Percentiles rank a stretch among this genome's conserved stretches.
These are phyloP conservation scores for Saimiri boliviensis DNA, from an alignment of 2,113 vertebrate species.

Conservation along the genomic window DNA sequence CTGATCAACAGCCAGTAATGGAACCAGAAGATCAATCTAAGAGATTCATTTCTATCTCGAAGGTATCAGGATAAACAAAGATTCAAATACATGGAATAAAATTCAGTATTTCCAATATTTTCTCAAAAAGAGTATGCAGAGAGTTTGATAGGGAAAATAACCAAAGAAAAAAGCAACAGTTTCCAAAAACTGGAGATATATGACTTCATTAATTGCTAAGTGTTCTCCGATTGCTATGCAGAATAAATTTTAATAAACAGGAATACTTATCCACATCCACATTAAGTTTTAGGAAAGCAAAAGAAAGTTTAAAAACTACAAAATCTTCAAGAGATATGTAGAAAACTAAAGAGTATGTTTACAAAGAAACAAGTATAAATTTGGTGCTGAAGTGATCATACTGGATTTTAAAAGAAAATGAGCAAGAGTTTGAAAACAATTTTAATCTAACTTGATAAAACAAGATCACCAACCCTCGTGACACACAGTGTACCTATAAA, in stretches of 20 bases:
- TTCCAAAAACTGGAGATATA: background rate
- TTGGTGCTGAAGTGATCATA: background rate
- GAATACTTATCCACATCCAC: background rate
- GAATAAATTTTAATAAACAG: background rate
- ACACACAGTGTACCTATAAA: too few relatives aligned
- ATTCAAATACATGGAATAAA: background rate
- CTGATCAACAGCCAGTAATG: background rate
- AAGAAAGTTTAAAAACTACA: background rate
- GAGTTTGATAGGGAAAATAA: background rate
- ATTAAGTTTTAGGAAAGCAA: background rate
- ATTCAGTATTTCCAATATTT: background rate
- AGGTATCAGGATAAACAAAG: background rate
- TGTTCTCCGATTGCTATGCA: background rate
- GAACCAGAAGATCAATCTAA: background rate
- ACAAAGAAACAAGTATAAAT: background rate
- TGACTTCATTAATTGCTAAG: background rate
- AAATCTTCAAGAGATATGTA: background rate
- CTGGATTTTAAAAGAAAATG: background rate
- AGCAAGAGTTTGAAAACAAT: background rate
- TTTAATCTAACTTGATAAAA: background rate
- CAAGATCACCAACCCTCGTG: background rate
- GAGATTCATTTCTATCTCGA: background rate
- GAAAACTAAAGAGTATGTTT: background rate
- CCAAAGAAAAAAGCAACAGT: background rate
- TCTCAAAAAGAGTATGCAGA: background rate